A percentile compares a stretch with the other conserved stretches of the same genome.
phyloP scores from a whole-genome alignment of 2,113 vertebrate species.

The Corythornis cristatus region DNA sequence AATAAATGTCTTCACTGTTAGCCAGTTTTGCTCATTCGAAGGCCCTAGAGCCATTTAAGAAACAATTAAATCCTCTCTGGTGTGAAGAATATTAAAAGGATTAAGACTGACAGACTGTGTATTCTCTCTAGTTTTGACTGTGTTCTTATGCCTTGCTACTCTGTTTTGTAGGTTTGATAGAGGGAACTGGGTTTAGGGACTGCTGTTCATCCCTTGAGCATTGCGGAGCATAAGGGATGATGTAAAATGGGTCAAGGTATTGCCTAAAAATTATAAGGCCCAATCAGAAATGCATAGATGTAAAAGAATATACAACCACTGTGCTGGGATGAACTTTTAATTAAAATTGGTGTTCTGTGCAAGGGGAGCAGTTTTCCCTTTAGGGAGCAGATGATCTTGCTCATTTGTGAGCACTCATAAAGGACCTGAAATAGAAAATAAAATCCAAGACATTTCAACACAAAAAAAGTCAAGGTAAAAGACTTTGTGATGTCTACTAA shows the following conservation, averaged over 20 bases:
- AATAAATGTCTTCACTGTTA: background rate
- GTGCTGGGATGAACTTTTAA: background rate
- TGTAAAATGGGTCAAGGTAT: background rate
- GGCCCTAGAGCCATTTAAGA: background rate
- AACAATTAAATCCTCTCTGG: conserved; percentile 52
- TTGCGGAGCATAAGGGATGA: background rate
- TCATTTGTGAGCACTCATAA: background rate
- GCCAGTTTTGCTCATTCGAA: background rate
- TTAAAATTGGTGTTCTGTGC: background rate
- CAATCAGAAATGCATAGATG: background rate
- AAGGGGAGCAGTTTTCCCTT: background rate
- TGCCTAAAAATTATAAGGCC: background rate
- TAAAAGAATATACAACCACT: background rate
- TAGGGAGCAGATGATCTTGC: background rate
- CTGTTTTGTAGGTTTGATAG: background rate
- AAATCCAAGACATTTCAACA: background rate
- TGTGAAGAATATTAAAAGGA: conserved; percentile 35
- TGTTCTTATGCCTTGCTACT: background rate
- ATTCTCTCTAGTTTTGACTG: background rate
- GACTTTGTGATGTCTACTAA: background rate
- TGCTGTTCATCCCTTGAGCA: background rate
- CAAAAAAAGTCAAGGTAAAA: background rate
- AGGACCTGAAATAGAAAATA: background rate
- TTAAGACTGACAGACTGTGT: background rate
- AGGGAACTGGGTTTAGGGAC: background rate